phyloP scores from a whole-genome alignment of 2,888 invertebrate species.

The Tortrix viridana region DNA sequence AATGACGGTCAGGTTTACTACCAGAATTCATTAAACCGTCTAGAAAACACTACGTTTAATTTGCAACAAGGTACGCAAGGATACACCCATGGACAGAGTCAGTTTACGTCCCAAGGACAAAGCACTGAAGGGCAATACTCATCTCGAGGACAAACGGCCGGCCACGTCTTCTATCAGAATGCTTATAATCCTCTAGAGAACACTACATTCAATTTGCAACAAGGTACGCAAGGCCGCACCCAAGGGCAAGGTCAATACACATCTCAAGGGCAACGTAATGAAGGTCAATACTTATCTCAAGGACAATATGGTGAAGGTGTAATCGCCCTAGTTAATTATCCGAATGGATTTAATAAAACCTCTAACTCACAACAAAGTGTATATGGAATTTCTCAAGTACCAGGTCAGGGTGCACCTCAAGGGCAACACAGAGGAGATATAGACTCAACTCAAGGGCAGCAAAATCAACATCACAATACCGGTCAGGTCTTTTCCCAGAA shows the following conservation, averaged over 20 bases:
- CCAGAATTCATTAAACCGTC: slow-evolving; percentile 21
- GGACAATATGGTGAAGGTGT: slow-evolving; percentile 8
- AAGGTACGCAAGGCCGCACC: slow-evolving; percentile 9
- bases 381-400: not conserved
- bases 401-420: slow-evolving; percentile 12
- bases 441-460: no score
- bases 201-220: slow-evolving; percentile 25
- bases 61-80: slow-evolving; percentile 24
- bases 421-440: slow-evolving; percentile 11
- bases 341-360: no score
- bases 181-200: slow-evolving; percentile 26
- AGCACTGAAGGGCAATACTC: no score
- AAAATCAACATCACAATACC: slow-evolving; percentile 25
- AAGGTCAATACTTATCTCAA: slow-evolving; percentile 5
- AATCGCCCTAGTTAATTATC: no score
- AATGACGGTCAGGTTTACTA: slow-evolving; percentile 40
- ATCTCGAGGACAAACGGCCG: not conserved
- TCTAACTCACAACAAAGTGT: not conserved
- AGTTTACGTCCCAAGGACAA: no score
- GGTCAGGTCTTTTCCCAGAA: slow-evolving; percentile 38
- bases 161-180: slow-evolving; percentile 37
- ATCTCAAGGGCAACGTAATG: slow-evolving; percentile 9
- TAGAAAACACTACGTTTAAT: slow-evolving; percentile 24
- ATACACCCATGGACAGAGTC: not conserved
- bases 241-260: slow-evolving; percentile 8